Percentiles rank a stretch among this genome's conserved stretches.
phyloP scores from a whole-genome alignment of 2,113 vertebrate species.

The Coryphaenoides rupestris region DNA sequence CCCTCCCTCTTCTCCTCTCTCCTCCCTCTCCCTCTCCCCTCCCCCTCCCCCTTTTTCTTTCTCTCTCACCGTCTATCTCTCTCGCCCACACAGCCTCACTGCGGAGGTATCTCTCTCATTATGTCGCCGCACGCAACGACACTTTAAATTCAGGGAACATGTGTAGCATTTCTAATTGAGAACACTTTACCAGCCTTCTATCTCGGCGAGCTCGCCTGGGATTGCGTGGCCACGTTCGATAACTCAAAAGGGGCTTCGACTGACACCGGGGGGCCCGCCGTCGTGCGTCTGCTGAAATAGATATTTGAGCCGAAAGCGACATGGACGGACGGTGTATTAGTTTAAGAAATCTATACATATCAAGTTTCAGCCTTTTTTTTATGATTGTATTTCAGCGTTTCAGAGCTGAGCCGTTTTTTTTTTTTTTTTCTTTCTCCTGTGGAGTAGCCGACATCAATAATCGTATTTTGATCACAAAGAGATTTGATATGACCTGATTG shows the following conservation, averaged over 20 bases:
- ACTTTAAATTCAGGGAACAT: slow-evolving; percentile 20
- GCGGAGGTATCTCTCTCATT: slow-evolving; percentile 32
- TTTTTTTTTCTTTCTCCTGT: not conserved
- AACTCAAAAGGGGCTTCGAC: not conserved
- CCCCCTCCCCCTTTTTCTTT: not conserved
- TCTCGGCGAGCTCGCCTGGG: not conserved
- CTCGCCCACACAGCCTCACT: not conserved
- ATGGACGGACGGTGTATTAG: not conserved
- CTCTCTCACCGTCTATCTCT: slow-evolving; percentile 37
- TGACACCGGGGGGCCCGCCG: not conserved
- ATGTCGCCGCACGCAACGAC: slow-evolving; percentile 28
- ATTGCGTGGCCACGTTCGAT: not conserved
- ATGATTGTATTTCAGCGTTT: too few species aligned
- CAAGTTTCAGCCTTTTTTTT: too few species aligned
- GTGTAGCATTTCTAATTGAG: slow-evolving; percentile 1
- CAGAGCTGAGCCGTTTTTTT: too few species aligned
- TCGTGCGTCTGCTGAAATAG: not conserved
- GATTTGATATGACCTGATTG: not conserved
- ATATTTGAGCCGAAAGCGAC: not conserved
- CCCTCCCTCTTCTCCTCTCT: too few species aligned
- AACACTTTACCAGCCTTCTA: slow-evolving; percentile 1
- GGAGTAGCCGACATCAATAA: not conserved
- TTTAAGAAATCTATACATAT: not conserved
- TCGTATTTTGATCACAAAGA: not conserved
- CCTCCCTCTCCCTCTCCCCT: too few species aligned